phyloP scores from a whole-genome alignment of 2,797 vertebrate genomes.

The Miichthys miiuy region DNA sequence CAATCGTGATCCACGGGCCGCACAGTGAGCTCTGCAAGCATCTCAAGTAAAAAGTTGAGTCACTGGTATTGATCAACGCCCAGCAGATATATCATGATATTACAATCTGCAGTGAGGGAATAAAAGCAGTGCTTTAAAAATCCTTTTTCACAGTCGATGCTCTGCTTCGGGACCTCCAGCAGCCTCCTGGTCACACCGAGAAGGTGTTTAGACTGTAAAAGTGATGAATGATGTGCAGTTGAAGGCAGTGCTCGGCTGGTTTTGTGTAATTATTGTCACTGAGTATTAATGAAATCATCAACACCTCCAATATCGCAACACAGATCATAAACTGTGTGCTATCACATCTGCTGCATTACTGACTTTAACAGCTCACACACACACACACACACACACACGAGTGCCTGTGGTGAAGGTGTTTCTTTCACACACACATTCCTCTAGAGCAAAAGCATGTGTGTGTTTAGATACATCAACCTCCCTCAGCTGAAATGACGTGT shows the following conservation, averaged over 20 bases:
- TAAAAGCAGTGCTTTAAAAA: not conserved
- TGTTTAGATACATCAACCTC: not conserved
- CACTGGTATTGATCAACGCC: not conserved
- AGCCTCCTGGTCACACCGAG: not conserved
- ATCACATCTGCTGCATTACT: not conserved
- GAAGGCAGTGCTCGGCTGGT: not conserved
- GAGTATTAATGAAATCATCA: conserved; percentile 31
- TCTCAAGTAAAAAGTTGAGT: not conserved
- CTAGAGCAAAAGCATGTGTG: not conserved
- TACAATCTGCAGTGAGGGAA: not conserved
- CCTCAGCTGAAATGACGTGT: not conserved
- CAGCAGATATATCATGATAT: conserved; percentile 3
- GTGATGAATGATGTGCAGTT: not conserved
- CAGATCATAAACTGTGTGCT: conserved; percentile 27
- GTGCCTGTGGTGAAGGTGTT: not conserved
- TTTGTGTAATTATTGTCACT: conserved; percentile 9
- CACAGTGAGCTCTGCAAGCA: not conserved
- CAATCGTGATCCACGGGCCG: not conserved
- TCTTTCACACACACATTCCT: not conserved
- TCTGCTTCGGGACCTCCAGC: not conserved
- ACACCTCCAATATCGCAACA: conserved; percentile 19
- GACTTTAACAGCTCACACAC: not conserved
- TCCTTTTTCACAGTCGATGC: not conserved
- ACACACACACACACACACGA: not conserved
- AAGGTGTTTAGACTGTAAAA: not conserved